These are phyloP conservation scores for Sphaerodactylus townsendi DNA, from an alignment of 2,113 vertebrate species.

Conservation along the genomic window DNA sequence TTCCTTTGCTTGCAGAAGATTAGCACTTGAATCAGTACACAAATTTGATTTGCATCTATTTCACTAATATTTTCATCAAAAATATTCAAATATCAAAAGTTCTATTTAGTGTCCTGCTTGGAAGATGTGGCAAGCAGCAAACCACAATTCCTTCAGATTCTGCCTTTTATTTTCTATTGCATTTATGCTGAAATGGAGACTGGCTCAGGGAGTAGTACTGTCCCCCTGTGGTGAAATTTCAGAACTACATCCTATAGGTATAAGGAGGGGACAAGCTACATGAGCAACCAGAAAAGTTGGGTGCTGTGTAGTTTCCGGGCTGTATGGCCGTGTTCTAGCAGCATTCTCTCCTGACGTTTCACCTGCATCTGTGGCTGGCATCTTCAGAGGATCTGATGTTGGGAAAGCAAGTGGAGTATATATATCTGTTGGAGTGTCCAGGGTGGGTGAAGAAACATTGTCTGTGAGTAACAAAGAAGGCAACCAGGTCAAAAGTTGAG, in stretches of 20 bases:
- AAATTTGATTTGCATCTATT: background rate
- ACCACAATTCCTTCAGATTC: background rate
- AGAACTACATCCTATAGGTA: background rate
- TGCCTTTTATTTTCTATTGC: background rate
- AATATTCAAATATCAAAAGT: too few relatives aligned
- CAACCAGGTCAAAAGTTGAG: too few relatives aligned
- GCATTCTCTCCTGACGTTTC: too few relatives aligned
- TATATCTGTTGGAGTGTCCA: too few relatives aligned
- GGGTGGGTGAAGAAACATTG: too few relatives aligned
- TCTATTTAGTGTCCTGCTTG: background rate
- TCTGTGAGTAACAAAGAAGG: too few relatives aligned
- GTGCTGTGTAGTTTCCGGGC: too few relatives aligned
- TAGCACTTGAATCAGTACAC: background rate
- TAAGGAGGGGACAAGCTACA: background rate
- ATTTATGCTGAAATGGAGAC: accelerated
- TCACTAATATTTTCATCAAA: background rate
- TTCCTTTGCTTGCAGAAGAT: background rate
- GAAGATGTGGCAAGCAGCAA: background rate
- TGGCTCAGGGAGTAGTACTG: slow-evolving; percentile 21
- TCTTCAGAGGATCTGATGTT: too few relatives aligned
- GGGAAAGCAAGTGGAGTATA: too few relatives aligned
- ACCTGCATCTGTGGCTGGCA: too few relatives aligned
- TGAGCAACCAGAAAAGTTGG: too few relatives aligned
- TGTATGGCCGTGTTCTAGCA: too few relatives aligned
- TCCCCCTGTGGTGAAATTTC: slow-evolving; percentile 20